Base-by-base conservation (phyloP, 1,140 invertebrate species). In the Lysiphlebus fabarum region DNA sequence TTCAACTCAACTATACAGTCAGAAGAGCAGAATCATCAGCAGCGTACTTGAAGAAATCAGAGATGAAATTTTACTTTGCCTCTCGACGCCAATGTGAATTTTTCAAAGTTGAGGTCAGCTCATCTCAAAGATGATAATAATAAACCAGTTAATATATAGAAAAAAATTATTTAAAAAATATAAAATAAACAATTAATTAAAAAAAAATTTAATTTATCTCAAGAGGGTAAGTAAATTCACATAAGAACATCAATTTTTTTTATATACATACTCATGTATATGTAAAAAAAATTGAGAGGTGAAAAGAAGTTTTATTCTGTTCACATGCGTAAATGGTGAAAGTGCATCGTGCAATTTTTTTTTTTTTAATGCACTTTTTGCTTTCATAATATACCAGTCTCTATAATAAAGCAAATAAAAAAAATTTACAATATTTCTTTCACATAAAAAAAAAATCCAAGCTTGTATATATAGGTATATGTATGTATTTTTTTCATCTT, bases 41-140 rank as follows among this genome's bases (percentile, higher is more conserved):
- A 49, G 47, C 8, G 64, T 69, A 69, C 63, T 64, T 68, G 63
- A 63, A 65, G 59, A 44, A 48, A 40, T 26, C 17, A 26, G 17
- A 26, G 17, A 26, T 26, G 53, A 38, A 43, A 42, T 43, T 43
- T 45, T 51, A 54, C 56, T 59, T 58, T 64, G 63, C 63, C 64
- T 26, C 17, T 26, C 17, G 17, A 26, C 44, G 9, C 26, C 47
- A 54, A 37, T 36, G 58, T 59, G 47, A 59, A 59, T 59, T 59
- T 26, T 59, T 59, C 49, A 54, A 53, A 44, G 51, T 43, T 41
- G 50, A 59, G 51, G 58, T 54, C 51, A 43, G 37, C 47, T 37
- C 44, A 17, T 41, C 34, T 37, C 42, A 34, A 40, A n/a, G 9
- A 45, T 41, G 48, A 34, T 33, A 33, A 49, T 9, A 26, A 7